Evolutionary conservation across 2,113 vertebrate genomes (phyloP), one percentile per base, ranked within the genome.

Genomic region (Acanthisitta chloris): DNA sequence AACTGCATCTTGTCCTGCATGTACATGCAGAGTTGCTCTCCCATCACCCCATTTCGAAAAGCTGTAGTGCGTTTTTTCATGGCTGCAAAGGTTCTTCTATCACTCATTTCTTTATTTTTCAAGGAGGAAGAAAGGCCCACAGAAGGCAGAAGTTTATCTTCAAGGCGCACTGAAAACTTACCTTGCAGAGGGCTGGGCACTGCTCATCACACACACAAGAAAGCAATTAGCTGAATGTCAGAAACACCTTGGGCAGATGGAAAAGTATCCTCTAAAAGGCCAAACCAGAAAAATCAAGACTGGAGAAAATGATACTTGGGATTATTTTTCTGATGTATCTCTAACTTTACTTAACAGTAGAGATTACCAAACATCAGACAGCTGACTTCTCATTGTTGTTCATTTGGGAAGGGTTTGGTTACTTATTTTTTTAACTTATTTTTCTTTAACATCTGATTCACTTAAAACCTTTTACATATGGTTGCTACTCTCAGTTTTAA

Each of bases 161-260:
- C 98, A 99, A 92, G 99, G 99, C 88, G 99, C 99, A 10, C 94
- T 99, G 96, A 99, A 98, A 96, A 99, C 98, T 0, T 99, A 99
- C 79, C 98, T 99, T 69, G 97, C 98, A 0, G 99, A 99, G 93
- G 99, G 99, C 81, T 99, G 99, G 99, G 98, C 98, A 1, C 93
- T 99, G 85, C 99, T 98, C 0, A 96, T 99, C 94, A 99, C 99
- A 15, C 99, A 99, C 96, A 99, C 99, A 0, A 98, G 99, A 92
- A 99, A 99, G 90, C 99, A 99, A 94, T 98, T 99, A 8, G 99
- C 99, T 0, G 98, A 98, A 82, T 99, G 99, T 97, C 99, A 99
- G 97, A 99, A 99, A 24, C 99, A 98, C 80, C 98, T 99, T 17
- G 98, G 98, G 34, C 98, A 98, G 86, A 98, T 98, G 4, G 98